Evolutionary conservation across 2,888 invertebrate genomes (phyloP).

Genomic region (Eurois occulta): DNA sequence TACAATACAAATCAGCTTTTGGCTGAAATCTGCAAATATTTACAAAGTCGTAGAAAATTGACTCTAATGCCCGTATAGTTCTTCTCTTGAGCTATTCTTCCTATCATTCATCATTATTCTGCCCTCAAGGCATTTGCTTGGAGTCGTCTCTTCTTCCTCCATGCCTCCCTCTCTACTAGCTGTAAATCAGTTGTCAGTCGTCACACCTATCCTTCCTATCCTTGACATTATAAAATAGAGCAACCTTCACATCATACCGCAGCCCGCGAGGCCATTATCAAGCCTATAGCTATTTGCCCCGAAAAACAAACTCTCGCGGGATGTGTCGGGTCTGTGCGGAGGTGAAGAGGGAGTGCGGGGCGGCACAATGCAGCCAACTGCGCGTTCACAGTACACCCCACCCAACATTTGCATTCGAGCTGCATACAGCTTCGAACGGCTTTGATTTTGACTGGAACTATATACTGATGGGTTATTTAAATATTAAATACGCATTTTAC

Average conservation of each 20-base stretch:
- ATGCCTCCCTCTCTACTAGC: background rate
- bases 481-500: constrained; percentile 62
- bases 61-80: background rate
- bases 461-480: constrained; percentile 63
- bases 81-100: background rate
- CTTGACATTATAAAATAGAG: constrained; percentile 73
- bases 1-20: no score
- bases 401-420: constrained; percentile 85
- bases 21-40: background rate
- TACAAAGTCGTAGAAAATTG: background rate
- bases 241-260: constrained; percentile 67
- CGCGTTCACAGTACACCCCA: constrained; percentile 85
- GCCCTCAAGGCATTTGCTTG: background rate
- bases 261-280: constrained; percentile 90
- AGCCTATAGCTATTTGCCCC: constrained; percentile 91
- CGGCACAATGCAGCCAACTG: constrained; percentile 89
- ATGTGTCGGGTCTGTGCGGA: constrained; percentile 77
- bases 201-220: background rate
- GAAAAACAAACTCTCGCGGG: constrained; percentile 91
- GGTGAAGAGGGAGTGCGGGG: constrained; percentile 66
- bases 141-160: background rate
- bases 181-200: background rate
- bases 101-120: background rate
- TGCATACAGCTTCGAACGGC: constrained; percentile 82
- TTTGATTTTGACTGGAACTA: constrained; percentile 79